Percentiles rank a stretch among this genome's conserved stretches.
phyloP scores from a whole-genome alignment of 92 coral and sea anemone genomes.

The Heliopora coerulea region DNA sequence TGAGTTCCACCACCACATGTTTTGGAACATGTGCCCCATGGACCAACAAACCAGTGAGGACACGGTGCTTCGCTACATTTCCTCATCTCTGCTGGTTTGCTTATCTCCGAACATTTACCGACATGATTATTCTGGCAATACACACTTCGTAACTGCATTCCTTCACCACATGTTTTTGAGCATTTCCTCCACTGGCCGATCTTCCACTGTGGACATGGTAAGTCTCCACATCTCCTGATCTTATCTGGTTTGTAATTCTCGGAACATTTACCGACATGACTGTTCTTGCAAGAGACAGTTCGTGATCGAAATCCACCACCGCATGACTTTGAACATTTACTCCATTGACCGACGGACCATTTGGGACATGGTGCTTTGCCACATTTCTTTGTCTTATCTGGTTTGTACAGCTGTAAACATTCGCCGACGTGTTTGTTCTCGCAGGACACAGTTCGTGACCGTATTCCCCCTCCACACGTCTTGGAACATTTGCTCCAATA shows the following conservation, averaged over 20 bases:
- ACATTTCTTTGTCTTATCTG: slow-evolving; percentile 9
- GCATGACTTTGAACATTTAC: slow-evolving; percentile 38
- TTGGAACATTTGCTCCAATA: slow-evolving; percentile 43
- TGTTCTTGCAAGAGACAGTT: slow-evolving; percentile 22
- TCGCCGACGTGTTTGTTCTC: slow-evolving; percentile 25
- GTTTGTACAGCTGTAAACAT: slow-evolving; percentile 4
- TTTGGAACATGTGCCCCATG: slow-evolving; percentile 47
- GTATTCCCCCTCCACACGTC: slow-evolving; percentile 53
- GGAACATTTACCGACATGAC: slow-evolving; percentile 51
- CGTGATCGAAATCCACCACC: slow-evolving; percentile 48
- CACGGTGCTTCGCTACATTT: slow-evolving; percentile 51
- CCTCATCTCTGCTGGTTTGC: neutral
- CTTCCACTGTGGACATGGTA: neutral
- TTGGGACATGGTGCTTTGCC: slow-evolving; percentile 46
- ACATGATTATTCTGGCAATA: neutral
- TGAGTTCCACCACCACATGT: slow-evolving; percentile 69
- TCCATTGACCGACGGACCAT: slow-evolving; percentile 38
- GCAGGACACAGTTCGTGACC: slow-evolving; percentile 33
- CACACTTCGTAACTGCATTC: neutral
- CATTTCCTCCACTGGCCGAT: slow-evolving; percentile 5
- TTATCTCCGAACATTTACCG: neutral
- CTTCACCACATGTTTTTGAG: slow-evolving; percentile 13
- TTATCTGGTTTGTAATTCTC: slow-evolving; percentile 19
- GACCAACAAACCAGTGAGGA: slow-evolving; percentile 45
- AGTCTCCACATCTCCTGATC: neutral